Conservation (phyloP, 1,140 invertebrate genomes). For the Sesamia nonagrioides region DNA sequence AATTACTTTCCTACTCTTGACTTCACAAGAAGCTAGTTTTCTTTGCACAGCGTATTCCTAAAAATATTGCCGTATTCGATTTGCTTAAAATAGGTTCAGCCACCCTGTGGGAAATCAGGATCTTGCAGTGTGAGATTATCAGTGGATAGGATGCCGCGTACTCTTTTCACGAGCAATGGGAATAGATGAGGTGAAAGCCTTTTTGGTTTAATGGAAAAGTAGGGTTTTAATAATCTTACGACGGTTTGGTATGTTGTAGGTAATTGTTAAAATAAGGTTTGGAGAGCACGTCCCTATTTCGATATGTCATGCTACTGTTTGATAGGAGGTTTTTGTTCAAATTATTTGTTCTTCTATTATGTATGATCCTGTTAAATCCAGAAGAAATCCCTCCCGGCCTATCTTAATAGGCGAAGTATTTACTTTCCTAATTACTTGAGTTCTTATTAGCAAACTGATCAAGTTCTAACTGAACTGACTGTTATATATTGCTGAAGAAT, state of each 20-base stretch:
- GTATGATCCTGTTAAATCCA: neutral
- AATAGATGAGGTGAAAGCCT: conserved; percentile 7
- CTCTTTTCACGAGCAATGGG: conserved; percentile 25
- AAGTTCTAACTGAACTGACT: too few relatives aligned
- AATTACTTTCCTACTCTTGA: neutral
- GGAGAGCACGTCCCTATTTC: too few relatives aligned
- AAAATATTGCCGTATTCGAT: conserved; percentile 21
- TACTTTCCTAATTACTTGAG: too few relatives aligned
- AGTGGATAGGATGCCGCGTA: conserved; percentile 6
- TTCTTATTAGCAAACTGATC: too few relatives aligned
- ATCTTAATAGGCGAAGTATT: too few relatives aligned
- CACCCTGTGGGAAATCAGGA: conserved; percentile 27
- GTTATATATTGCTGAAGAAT: too few relatives aligned
- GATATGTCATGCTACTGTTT: too few relatives aligned
- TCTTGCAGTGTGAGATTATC: conserved; percentile 21
- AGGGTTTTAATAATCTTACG: too few relatives aligned
- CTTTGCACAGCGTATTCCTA: neutral
- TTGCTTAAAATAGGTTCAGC: neutral
- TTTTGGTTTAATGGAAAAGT: neutral
- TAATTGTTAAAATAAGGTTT: too few relatives aligned
- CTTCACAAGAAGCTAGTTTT: conserved; percentile 3
- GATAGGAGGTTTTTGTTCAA: too few relatives aligned
- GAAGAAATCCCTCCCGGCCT: neutral
- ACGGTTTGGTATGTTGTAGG: too few relatives aligned
- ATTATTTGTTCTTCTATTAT: too few relatives aligned